These are phyloP conservation scores for Oasisia sp. DNA, from an alignment of 2,888 invertebrate species.

Conservation along the genomic window DNA sequence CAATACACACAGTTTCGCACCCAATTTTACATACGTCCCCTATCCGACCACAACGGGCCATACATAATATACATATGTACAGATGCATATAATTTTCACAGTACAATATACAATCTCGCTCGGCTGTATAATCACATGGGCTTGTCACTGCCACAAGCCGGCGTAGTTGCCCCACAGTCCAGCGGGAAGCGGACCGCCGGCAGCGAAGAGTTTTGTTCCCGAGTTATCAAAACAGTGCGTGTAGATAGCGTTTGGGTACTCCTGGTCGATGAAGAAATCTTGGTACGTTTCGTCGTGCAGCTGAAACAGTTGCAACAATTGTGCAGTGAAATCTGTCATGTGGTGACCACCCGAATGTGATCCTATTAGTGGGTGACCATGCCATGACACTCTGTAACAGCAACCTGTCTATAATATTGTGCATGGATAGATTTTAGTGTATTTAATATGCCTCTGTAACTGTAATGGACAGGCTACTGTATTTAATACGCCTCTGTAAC, in stretches of 20 bases:
- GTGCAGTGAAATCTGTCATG: not conserved
- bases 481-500: too few relatives aligned
- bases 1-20: not conserved
- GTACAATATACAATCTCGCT: not conserved
- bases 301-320: constrained; percentile 46
- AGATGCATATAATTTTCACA: not conserved
- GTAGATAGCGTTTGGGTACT: constrained; percentile 83
- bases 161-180: constrained; percentile 94
- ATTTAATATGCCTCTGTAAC: too few relatives aligned
- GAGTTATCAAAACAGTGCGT: constrained; percentile 95
- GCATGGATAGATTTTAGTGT: too few relatives aligned
- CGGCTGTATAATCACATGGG: not conserved
- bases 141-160: constrained; percentile 84
- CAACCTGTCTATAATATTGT: too few relatives aligned
- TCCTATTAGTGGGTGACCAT: too few relatives aligned
- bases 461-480: too few relatives aligned
- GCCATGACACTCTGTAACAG: too few relatives aligned
- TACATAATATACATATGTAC: constrained; percentile 17
- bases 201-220: constrained; percentile 91
- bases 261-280: constrained; percentile 76
- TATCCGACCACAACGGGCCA: not conserved
- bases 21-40: not conserved
- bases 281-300: constrained; percentile 59
- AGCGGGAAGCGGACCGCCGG: constrained; percentile 93
- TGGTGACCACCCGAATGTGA: too few relatives aligned